phyloP scores from a whole-genome alignment of 2,888 invertebrate genomes.

The Automeris io region DNA sequence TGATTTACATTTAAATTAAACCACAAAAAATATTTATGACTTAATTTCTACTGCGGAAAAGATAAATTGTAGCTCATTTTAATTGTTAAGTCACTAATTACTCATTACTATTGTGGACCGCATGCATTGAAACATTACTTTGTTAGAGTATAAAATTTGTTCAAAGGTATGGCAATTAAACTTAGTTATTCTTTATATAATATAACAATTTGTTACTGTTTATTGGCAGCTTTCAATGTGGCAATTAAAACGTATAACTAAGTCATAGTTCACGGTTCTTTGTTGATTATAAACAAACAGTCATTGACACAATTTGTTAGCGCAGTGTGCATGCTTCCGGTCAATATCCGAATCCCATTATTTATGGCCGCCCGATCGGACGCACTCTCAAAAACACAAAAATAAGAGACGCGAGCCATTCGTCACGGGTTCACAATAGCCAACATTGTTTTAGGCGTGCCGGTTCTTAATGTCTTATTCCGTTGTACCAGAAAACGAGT shows the following conservation, averaged over 20 bases:
- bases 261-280: slow-evolving; percentile 29
- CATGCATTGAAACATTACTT: slow-evolving; percentile 27
- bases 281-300: slow-evolving; percentile 48
- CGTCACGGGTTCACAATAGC: slow-evolving; percentile 62
- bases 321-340: slow-evolving; percentile 59
- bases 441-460: slow-evolving; percentile 60
- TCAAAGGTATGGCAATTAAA: slow-evolving; percentile 19
- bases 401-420: slow-evolving; percentile 57
- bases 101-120: slow-evolving; percentile 28
- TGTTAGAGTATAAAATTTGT: not conserved
- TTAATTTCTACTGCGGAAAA: slow-evolving; percentile 15
- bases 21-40: slow-evolving; percentile 5
- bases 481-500: slow-evolving; percentile 51
- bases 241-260: slow-evolving; percentile 20
- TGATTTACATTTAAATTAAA: not conserved
- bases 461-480: slow-evolving; percentile 46
- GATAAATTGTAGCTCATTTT: slow-evolving; percentile 27
- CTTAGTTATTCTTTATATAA: slow-evolving; percentile 30
- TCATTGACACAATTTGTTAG: slow-evolving; percentile 54
- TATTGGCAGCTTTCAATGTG: slow-evolving; percentile 19
- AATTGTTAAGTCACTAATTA: slow-evolving; percentile 31
- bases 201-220: slow-evolving; percentile 29
- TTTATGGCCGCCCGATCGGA: slow-evolving; percentile 53
- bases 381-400: slow-evolving; percentile 69
- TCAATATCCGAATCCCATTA: slow-evolving; percentile 63